These are phyloP conservation scores for Scolopax bukidnonensis DNA, from an alignment of 2,797 vertebrate genomes.

Conservation along the genomic window DNA sequence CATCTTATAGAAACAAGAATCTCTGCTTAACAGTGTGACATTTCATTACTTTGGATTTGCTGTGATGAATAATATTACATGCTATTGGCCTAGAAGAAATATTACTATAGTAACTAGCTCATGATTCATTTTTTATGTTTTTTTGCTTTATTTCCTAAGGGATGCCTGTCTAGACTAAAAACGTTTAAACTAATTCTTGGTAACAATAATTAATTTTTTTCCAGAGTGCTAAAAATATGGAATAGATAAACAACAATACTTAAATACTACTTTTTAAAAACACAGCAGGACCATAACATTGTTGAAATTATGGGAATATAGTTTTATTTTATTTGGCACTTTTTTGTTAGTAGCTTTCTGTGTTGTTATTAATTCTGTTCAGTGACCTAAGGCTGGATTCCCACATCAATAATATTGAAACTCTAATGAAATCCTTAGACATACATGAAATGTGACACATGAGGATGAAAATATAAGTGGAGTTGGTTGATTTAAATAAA, in stretches of 20 bases:
- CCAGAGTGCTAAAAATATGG: not conserved
- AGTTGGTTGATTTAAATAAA: not conserved
- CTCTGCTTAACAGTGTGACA: slow-evolving; percentile 8
- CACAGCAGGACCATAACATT: not conserved
- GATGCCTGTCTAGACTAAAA: slow-evolving; percentile 46
- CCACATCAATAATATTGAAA: not conserved
- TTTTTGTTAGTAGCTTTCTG: slow-evolving; percentile 23
- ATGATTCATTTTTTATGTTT: slow-evolving; percentile 28
- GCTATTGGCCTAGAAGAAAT: slow-evolving; percentile 24
- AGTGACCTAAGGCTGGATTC: slow-evolving; percentile 3
- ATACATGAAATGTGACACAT: not conserved
- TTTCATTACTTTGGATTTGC: slow-evolving; percentile 42
- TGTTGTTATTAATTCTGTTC: slow-evolving; percentile 17
- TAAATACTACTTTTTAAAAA: slow-evolving; percentile 6
- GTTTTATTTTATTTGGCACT: slow-evolving; percentile 22
- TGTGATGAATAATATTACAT: not conserved
- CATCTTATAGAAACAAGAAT: slow-evolving; percentile 29
- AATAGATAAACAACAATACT: slow-evolving; percentile 10
- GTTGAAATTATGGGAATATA: not conserved
- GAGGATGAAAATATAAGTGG: not conserved
- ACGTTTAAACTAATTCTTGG: slow-evolving; percentile 52
- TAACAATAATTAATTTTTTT: slow-evolving; percentile 37
- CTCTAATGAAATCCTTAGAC: not conserved
- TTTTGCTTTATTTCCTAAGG: slow-evolving; percentile 23
- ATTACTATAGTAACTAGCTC: slow-evolving; percentile 55